Conservation (phyloP, 2,797 vertebrate species). For the Natrix natrix region DNA sequence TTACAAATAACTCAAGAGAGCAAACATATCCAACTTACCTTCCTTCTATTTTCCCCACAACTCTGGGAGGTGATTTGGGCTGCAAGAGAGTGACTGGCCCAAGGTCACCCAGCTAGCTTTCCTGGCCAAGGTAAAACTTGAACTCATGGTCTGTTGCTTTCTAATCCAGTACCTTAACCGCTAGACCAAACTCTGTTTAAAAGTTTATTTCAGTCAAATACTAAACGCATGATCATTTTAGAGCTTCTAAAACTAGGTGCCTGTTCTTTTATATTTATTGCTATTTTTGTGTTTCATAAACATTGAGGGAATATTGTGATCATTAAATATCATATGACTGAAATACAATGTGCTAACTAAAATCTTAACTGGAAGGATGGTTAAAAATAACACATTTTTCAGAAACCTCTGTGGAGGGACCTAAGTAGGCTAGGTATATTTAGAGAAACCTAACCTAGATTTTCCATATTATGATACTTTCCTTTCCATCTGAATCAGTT, state of each 20-base stretch:
- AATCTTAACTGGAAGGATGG: conserved; percentile 58
- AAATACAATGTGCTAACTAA: conserved; percentile 47
- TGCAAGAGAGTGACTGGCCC: too few relatives aligned
- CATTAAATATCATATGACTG: conserved; percentile 49
- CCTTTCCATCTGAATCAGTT: conserved; percentile 54
- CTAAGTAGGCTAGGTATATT: conserved; percentile 47
- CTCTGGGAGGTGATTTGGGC: too few relatives aligned
- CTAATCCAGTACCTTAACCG: too few relatives aligned
- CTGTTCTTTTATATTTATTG: conserved; percentile 10
- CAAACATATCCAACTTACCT: too few relatives aligned
- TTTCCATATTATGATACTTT: conserved; percentile 61
- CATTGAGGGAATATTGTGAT: conserved; percentile 58
- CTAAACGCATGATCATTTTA: background rate
- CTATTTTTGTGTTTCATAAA: conserved; percentile 52
- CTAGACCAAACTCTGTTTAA: too few relatives aligned
- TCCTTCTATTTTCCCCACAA: too few relatives aligned
- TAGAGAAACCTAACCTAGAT: conserved; percentile 47
- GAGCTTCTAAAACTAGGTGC: background rate
- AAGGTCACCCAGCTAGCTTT: too few relatives aligned
- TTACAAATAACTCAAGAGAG: background rate
- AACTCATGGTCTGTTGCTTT: too few relatives aligned
- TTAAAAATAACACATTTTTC: conserved; percentile 59
- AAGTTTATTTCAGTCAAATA: background rate
- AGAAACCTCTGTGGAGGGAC: conserved; percentile 60
- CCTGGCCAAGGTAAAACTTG: too few relatives aligned